Evolutionary conservation across 2,888 invertebrate species (phyloP).

Genomic region (Nephrotoma appendiculata): DNA sequence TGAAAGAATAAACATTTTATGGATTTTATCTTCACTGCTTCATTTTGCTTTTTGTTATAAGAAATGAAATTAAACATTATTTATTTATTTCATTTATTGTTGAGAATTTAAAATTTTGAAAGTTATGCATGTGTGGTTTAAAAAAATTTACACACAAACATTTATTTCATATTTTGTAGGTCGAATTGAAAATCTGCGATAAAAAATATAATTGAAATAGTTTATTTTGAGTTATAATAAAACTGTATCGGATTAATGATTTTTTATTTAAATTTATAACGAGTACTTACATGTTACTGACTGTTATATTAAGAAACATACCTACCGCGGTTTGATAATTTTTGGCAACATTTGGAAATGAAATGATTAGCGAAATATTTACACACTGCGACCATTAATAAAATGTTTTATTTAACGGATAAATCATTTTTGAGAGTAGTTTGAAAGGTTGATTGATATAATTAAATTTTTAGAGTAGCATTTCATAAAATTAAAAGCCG

Average conservation of each 20-base stretch:
- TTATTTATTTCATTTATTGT: not conserved
- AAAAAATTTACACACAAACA: not conserved
- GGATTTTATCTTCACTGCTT: not conserved
- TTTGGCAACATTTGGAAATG: too few relatives aligned
- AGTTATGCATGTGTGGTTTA: not conserved
- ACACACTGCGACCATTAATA: too few relatives aligned
- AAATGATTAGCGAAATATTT: too few relatives aligned
- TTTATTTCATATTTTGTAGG: not conserved
- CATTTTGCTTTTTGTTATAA: not conserved
- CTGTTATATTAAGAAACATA: too few relatives aligned
- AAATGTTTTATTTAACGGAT: too few relatives aligned
- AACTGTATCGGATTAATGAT: not conserved
- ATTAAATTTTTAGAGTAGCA: too few relatives aligned
- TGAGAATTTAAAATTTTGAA: not conserved
- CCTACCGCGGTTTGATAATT: too few relatives aligned
- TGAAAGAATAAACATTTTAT: not conserved
- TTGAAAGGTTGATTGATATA: too few relatives aligned
- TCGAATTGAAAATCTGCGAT: not conserved
- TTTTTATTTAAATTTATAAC: not conserved
- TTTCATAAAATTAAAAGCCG: too few relatives aligned
- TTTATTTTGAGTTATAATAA: not conserved
- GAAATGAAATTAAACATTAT: not conserved
- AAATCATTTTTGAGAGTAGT: too few relatives aligned
- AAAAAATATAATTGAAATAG: not conserved
- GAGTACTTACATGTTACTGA: too few relatives aligned